phyloP scores from a whole-genome alignment of 2,113 vertebrate species.

The Chaenocephalus aceratus region DNA sequence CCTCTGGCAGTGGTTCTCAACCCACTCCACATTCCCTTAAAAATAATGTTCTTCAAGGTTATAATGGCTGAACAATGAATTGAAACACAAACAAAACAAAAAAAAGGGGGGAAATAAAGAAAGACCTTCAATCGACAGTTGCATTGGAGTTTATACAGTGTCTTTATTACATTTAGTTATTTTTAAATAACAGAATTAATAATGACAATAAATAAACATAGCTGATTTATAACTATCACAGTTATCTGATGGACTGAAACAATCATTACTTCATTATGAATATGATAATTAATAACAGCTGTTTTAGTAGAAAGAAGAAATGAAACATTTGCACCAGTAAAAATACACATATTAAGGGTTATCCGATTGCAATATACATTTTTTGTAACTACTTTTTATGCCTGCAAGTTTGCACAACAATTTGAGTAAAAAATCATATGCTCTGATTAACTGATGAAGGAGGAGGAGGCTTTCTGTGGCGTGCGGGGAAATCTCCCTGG shows the following conservation, averaged over 20 bases:
- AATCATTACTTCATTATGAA: background rate
- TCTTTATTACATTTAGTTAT: background rate
- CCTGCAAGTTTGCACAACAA: slow-evolving; percentile 44
- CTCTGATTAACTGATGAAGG: slow-evolving; percentile 81
- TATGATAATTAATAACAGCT: background rate
- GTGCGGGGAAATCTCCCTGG: slow-evolving; percentile 71
- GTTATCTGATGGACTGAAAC: background rate
- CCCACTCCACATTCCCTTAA: too few relatives aligned
- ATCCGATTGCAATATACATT: background rate
- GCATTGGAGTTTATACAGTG: background rate
- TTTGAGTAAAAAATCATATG: slow-evolving; percentile 66
- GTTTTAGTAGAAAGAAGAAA: too few relatives aligned
- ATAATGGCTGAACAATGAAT: too few relatives aligned
- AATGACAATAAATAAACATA: background rate
- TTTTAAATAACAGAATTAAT: background rate
- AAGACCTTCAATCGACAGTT: background rate
- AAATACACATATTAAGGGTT: background rate
- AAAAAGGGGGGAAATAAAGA: too few relatives aligned
- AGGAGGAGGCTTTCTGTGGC: slow-evolving; percentile 74
- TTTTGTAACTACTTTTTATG: background rate
- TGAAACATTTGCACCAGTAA: background rate
- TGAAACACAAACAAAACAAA: too few relatives aligned
- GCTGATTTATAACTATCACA: background rate
- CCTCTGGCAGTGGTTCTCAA: too few relatives aligned
- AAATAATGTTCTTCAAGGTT: too few relatives aligned